Evolutionary conservation across 2,797 vertebrate genomes (phyloP), one percentile per base, ranked within the genome.

Genomic region (Rallus crepitans): DNA sequence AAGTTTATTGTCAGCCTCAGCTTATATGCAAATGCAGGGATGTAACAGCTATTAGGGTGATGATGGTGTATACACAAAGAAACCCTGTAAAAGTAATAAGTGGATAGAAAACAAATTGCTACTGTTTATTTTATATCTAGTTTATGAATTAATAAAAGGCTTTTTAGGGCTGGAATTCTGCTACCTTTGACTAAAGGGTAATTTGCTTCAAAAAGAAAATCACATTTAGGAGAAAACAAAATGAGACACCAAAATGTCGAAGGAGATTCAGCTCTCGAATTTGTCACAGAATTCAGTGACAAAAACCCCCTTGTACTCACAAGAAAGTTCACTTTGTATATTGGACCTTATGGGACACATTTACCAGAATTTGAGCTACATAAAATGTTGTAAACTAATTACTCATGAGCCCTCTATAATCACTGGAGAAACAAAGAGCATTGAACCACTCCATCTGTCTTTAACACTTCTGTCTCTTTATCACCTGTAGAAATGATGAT

Each of bases 1-100:
- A 94, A 91, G 45, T 73, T 92, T 89, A 53, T 64, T 85, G 83
- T 75, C 48, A 90, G 37, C 20, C 60, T 94, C 83, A 93, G 89
- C 52, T 92, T 59, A 68, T 35, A 87, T 87, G 92, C 57, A 96
- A 91, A 96, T 77, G 6, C 15, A 80, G n/a, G 16, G 33, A 45
- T 33, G 37, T 45, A 93, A 37, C 21, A 57, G 33, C 75, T 79
- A 30, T 87, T 82, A 80, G 39, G 21, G 53, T 40, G 42, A 47
- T 85, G 56, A 70, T 28, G 27, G 23, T 0, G 0, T 47, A 24
- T 56, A 87, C 47, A 53, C 25, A 87, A 45, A 91, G 14, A 94
- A 17, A 71, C 28, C 12, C 60, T 75, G 78, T 31, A 93, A 82
- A 90, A 61, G 16, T 52, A 82, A 63, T 68, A 80, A 73, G 40